A percentile compares a stretch with the other conserved stretches of the same genome.
Evolutionary conservation across 2,113 vertebrate species (phyloP).

Genomic region (Engraulis encrasicolus): DNA sequence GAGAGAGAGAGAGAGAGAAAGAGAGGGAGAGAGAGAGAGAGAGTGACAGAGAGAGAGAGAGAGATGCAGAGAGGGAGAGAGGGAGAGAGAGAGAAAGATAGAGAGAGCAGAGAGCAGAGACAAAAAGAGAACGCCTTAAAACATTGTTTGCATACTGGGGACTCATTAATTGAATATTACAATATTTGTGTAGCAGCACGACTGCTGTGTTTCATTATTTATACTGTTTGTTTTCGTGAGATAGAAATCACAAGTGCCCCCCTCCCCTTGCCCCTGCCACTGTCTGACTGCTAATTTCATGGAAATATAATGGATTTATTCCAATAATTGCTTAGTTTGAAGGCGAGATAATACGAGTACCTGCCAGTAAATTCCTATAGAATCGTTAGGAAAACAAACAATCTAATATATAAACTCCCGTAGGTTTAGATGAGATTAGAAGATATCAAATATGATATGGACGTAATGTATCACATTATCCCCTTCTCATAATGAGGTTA

Average conservation of each 20-base stretch:
- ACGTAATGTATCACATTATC: neutral
- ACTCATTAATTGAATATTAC: constrained; percentile 60
- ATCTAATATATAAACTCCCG: neutral
- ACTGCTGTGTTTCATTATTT: constrained; percentile 64
- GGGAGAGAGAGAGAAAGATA: neutral
- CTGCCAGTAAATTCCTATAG: neutral
- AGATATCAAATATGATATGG: neutral
- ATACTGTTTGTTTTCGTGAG: constrained; percentile 62
- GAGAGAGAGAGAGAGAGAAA: neutral
- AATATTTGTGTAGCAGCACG: constrained; percentile 58
- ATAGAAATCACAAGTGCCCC: neutral
- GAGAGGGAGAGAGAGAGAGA: neutral
- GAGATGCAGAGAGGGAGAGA: neutral
- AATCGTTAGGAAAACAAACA: neutral
- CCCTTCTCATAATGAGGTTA: neutral
- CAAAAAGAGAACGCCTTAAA: neutral
- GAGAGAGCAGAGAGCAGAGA: neutral
- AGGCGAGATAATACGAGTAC: neutral
- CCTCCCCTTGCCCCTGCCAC: too few relatives aligned
- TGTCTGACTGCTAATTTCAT: neutral
- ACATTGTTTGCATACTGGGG: constrained; percentile 3
- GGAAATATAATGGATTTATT: neutral
- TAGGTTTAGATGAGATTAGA: neutral
- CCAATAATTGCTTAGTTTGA: neutral
- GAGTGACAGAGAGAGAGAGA: neutral